A percentile compares a stretch with the other conserved stretches of the same genome.
These are phyloP conservation scores for Drosophila quasianomalipes DNA, from an alignment of 2,888 invertebrate genomes.

Conservation along the genomic window DNA sequence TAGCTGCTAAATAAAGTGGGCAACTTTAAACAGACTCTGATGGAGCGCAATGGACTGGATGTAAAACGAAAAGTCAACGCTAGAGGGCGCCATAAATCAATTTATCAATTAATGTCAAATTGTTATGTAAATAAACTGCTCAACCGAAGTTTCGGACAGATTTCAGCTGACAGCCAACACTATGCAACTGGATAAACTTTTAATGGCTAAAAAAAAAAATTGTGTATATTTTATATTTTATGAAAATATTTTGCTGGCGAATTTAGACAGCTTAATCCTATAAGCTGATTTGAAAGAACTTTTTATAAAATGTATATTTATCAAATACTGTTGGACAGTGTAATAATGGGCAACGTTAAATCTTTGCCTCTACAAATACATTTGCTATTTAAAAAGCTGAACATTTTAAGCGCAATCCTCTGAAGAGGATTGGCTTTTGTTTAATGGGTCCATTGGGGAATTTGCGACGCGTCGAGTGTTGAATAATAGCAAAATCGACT, in stretches of 20 bases:
- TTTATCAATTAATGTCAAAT: slow-evolving; percentile 69
- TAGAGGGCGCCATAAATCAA: slow-evolving; percentile 60
- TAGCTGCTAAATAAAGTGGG: slow-evolving; percentile 42
- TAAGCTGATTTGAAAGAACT: slow-evolving; percentile 1
- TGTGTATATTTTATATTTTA: background rate
- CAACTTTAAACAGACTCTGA: slow-evolving; percentile 53
- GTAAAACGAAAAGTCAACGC: slow-evolving; percentile 50
- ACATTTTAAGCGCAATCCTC: slow-evolving; percentile 29
- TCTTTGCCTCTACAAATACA: slow-evolving; percentile 1
- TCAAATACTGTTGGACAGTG: slow-evolving; percentile 18
- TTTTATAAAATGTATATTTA: background rate
- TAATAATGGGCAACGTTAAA: background rate
- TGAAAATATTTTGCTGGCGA: background rate
- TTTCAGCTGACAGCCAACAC: slow-evolving; percentile 7
- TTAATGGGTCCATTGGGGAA: slow-evolving; percentile 33
- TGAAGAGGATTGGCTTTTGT: slow-evolving; percentile 38
- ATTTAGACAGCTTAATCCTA: background rate
- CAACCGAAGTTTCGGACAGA: slow-evolving; percentile 16
- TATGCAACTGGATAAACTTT: background rate
- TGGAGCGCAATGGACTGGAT: slow-evolving; percentile 39
- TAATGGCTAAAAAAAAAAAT: background rate
- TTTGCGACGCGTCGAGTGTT: slow-evolving; percentile 34
- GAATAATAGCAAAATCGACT: slow-evolving; percentile 36
- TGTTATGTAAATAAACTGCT: slow-evolving; percentile 57
- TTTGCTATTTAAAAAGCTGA: slow-evolving; percentile 32